phyloP scores from a whole-genome alignment of 2,797 vertebrate genomes.

The Gallinago nigripennis region DNA sequence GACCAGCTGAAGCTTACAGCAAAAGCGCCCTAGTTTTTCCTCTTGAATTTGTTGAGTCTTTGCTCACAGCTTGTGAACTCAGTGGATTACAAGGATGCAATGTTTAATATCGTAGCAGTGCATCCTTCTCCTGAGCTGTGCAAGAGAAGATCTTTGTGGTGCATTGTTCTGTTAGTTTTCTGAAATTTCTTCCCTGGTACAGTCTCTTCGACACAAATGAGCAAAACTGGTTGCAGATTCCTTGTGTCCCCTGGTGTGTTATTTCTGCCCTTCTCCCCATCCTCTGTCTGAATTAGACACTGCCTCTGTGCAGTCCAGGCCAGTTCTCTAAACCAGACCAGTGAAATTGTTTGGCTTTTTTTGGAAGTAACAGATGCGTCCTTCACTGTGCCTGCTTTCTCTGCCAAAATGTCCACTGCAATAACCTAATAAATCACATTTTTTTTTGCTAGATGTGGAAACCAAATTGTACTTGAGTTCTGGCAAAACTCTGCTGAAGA shows the following conservation, averaged over 20 bases:
- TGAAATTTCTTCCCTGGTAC: not conserved
- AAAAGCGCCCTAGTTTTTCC: not conserved
- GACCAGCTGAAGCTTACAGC: not conserved
- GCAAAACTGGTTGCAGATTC: not conserved
- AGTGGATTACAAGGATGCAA: not conserved
- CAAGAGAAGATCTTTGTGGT: not conserved
- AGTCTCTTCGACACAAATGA: not conserved
- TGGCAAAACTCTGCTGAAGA: not conserved
- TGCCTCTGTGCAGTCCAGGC: constrained; percentile 8
- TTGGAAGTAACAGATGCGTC: not conserved
- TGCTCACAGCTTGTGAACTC: not conserved
- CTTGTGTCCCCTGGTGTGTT: not conserved
- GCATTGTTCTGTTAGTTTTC: not conserved
- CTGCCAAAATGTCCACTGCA: not conserved
- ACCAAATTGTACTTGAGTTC: not conserved
- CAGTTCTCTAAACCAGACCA: constrained; percentile 2
- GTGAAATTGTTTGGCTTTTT: not conserved
- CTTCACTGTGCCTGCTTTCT: not conserved
- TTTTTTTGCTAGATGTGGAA: not conserved
- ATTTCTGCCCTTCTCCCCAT: not conserved
- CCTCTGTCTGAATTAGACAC: not conserved
- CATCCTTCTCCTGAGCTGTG: not conserved
- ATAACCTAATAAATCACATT: not conserved
- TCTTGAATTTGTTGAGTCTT: not conserved
- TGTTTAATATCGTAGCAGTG: not conserved